phyloP scores from a whole-genome alignment of 2,888 invertebrate genomes.

The Octodonta nipae region DNA sequence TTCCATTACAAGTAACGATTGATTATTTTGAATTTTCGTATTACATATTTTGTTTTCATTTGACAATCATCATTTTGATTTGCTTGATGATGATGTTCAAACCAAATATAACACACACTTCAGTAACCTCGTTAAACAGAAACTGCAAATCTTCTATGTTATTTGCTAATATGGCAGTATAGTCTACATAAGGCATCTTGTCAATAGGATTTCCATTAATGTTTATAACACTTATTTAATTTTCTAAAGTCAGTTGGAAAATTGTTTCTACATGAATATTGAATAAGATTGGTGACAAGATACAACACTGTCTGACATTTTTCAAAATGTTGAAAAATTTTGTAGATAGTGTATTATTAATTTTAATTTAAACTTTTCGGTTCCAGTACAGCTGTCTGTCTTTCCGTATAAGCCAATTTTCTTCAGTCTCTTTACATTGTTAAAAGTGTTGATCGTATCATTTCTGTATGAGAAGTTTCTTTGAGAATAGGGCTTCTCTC shows the following conservation, averaged over 20 bases:
- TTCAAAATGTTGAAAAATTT: conserved; percentile 1
- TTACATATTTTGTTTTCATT: too few species aligned
- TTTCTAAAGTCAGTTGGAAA: conserved; percentile 1
- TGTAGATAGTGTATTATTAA: conserved; percentile 1
- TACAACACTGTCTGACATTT: conserved; percentile 1
- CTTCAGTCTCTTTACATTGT: neutral
- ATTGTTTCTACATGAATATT: neutral
- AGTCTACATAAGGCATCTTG: neutral
- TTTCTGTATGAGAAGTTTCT: neutral
- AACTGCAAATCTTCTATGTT: neutral
- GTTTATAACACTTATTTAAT: neutral
- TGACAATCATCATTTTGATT: conserved; percentile 1
- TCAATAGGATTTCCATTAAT: too few species aligned
- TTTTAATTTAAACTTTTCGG: neutral
- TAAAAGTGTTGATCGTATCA: neutral
- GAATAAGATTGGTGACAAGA: conserved; percentile 1
- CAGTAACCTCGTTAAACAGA: neutral
- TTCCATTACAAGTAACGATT: too few species aligned
- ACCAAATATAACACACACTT: neutral
- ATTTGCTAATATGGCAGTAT: conserved; percentile 1
- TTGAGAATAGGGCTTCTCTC: conserved; percentile 1
- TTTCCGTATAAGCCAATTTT: neutral
- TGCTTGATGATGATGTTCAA: neutral
- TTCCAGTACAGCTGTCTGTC: conserved; percentile 1
- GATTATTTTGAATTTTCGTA: too few species aligned